Evolutionary conservation across 1,140 invertebrate species (phyloP), one percentile per base, ranked within the genome.

Genomic region (Scaptomyza pallida): DNA sequence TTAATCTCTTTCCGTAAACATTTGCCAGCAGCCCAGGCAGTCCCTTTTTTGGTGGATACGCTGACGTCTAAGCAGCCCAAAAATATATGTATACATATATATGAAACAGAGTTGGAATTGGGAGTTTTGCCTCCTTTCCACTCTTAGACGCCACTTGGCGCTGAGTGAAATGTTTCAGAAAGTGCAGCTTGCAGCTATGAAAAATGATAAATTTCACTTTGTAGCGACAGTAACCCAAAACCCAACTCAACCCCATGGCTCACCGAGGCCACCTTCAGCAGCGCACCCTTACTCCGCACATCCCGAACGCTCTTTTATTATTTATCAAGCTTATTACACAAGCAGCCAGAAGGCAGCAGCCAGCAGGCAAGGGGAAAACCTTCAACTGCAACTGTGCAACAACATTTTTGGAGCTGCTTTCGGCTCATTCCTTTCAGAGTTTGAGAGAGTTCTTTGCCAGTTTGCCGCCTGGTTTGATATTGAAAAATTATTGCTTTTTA

Each of bases 401-500:
- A 55, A 40, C 15, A n/a, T 56, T 64, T 30, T 44, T 33, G 37
- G 55, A 26, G 17, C 41, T 50, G 23, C 17, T 26, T 47, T 37
- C 23, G 45, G 9, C 41, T n/a, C 43, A 45, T 17, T 13, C 10
- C 17, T 23, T 26, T 26, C n/a, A n/a, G 23, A 26, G 5, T 26
- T 6, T 26, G 23, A 5, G 2, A 10, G 30, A 30, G 4, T 19
- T 45, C 16, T 35, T n/a, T 41, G 37, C 19, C 33, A 48, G 73
- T 75, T 77, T 80, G 83, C 78, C 77, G 81, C 81, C 80, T 77
- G 62, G 81, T 82, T 86, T 86, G 81, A 86, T 86, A 86, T 86
- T 88, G 82, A 86, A 86, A 86, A 86, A 86, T 86, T 86, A 86
- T 86, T 86, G 82, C 82, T 86, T 86, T 86, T 82, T 86, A 88